Percentiles rank a stretch among this genome's conserved stretches.
Evolutionary conservation across 1,140 invertebrate species (phyloP).

Genomic region (Dryas iulia): DNA sequence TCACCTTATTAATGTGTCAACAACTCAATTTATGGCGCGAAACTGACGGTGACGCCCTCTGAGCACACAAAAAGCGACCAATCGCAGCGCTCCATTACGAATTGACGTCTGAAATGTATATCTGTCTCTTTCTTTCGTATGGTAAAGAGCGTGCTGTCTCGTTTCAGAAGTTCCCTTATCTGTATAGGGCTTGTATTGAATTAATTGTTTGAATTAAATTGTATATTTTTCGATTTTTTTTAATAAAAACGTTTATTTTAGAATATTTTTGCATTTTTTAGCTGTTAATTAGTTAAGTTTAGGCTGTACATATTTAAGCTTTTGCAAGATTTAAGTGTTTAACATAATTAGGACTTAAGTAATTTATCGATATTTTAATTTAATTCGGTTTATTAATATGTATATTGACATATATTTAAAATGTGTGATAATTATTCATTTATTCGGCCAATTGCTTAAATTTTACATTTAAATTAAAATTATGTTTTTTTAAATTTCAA

Average conservation of each 20-base stretch:
- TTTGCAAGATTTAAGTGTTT: too few relatives aligned
- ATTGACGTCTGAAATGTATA: neutral
- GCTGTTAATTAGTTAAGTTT: neutral
- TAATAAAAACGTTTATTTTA: neutral
- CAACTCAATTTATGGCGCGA: conserved; percentile 78
- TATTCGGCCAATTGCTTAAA: too few relatives aligned
- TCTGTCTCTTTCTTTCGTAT: conserved; percentile 13
- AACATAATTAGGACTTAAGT: too few relatives aligned
- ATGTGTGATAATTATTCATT: too few relatives aligned
- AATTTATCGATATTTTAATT: too few relatives aligned
- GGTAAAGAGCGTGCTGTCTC: neutral
- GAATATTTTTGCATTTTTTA: neutral
- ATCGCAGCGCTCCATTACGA: conserved; percentile 26
- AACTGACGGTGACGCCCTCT: conserved; percentile 64
- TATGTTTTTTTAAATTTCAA: too few relatives aligned
- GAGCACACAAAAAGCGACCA: conserved; percentile 49
- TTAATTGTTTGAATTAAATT: conserved; percentile 21
- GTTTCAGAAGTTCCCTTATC: conserved; percentile 14
- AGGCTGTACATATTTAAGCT: neutral
- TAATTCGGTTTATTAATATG: too few relatives aligned
- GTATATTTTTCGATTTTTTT: neutral
- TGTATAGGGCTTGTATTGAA: conserved; percentile 15
- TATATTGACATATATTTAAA: too few relatives aligned
- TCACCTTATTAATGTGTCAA: conserved; percentile 77
- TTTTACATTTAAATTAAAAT: too few relatives aligned